Evolutionary conservation across 1,140 invertebrate genomes (phyloP).

Genomic region (Odontomachus brunneus): DNA sequence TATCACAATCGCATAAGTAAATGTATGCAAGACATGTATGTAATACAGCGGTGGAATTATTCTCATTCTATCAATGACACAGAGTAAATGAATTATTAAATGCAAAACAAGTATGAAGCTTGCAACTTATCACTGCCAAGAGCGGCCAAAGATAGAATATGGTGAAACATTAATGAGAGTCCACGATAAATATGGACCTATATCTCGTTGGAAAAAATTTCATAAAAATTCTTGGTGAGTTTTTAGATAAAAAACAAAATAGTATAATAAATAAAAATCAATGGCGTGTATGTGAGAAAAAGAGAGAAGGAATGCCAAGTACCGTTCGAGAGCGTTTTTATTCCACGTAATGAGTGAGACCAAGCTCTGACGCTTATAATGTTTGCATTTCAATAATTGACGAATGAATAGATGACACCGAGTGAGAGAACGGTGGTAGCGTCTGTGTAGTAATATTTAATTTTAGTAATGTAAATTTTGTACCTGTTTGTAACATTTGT

Average conservation of each 20-base stretch:
- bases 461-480: slow-evolving; percentile 79
- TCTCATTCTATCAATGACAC: no score
- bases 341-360: slow-evolving; percentile 24
- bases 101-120: slow-evolving; percentile 27
- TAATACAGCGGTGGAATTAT: no score
- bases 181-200: background rate
- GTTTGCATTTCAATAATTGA: slow-evolving; percentile 27
- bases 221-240: no score
- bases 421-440: background rate
- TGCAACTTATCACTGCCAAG: slow-evolving; percentile 63
- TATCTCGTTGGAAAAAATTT: no score
- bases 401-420: slow-evolving; percentile 13
- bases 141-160: slow-evolving; percentile 66
- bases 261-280: background rate
- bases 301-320: slow-evolving; percentile 11
- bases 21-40: no score
- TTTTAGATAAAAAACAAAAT: no score
- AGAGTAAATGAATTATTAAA: slow-evolving; percentile 26
- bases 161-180: slow-evolving; percentile 2
- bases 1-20: no score
- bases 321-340: slow-evolving; percentile 31
- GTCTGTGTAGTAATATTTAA: slow-evolving; percentile 52
- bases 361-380: slow-evolving; percentile 30
- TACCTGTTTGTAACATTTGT: slow-evolving; percentile 83
- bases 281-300: background rate